Evolutionary conservation across 2,888 invertebrate species (phyloP), one percentile per base, ranked within the genome.

Genomic region (Philhelius pedissequus): DNA sequence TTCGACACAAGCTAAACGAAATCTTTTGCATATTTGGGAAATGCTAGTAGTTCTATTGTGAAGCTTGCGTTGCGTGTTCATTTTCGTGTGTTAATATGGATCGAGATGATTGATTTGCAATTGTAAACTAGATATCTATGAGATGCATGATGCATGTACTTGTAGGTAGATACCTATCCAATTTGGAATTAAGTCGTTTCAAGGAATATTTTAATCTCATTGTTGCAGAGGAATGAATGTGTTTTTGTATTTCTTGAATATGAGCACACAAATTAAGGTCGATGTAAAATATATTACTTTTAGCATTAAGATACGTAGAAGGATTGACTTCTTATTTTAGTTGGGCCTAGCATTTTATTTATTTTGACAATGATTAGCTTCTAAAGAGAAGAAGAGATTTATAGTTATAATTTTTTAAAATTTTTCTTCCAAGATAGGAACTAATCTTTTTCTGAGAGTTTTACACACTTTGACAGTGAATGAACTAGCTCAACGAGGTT

Each of bases 91-190:
- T 66, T 74, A 35, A 69, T 73, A 82, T 78, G 83, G 43, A 77
- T 73, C 71, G 77, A 83, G 78, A 74, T 74, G 79, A 64, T 83
- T 50, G 54, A 74, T 83, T 83, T 83, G 74, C 73, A 83, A 74
- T 69, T 38, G 35, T 70, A 64, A 78, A 52, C 8, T 62, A 73
- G 62, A 62, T 43, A 50, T 69, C 18, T 40, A 38, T 58, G 25
- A 20, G 64, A 64, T 64, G 48, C 64, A 32, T 48, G 22, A 48
- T 25, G 18, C 2, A 48, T n/a, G n/a, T n/a, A n/a, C n/a, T n/a
- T n/a, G n/a, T n/a, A n/a, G n/a, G n/a, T n/a, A n/a, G n/a, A n/a
- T n/a, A n/a, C n/a, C n/a, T n/a, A n/a, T 48, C 1, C 9, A 3
- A 18, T 6, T 32, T 18, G 15, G 15, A 62, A 18, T 43, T 18